Percentiles rank a stretch among this genome's conserved stretches.
Conservation (phyloP, 2,888 invertebrate genomes). For the Macaria liturata region DNA sequence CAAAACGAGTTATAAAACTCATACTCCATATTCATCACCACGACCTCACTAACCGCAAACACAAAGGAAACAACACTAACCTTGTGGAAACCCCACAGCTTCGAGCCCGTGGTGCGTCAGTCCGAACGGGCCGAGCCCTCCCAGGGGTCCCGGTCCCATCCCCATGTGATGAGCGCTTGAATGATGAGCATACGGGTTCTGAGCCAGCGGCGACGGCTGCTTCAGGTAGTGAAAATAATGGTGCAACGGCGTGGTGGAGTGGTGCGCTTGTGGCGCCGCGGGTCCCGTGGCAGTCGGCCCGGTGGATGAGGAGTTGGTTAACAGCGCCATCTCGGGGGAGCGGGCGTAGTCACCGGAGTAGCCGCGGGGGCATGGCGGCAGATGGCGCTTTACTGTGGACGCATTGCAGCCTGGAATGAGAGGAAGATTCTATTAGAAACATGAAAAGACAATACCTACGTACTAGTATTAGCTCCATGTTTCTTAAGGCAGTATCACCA, state of each 20-base stretch:
- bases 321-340: constrained; percentile 66
- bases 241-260: constrained; percentile 80
- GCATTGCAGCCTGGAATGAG: too few species aligned
- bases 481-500: too few species aligned
- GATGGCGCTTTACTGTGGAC: constrained; percentile 30
- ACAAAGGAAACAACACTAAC: constrained; percentile 46
- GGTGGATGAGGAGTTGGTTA: constrained; percentile 71
- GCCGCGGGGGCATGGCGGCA: constrained; percentile 52
- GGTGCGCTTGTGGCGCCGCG: constrained; percentile 70
- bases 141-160: constrained; percentile 79
- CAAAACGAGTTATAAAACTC: too few species aligned
- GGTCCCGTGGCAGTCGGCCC: constrained; percentile 68
- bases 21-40: too few species aligned
- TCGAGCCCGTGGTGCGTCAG: constrained; percentile 74
- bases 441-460: too few species aligned
- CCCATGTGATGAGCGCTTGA: constrained; percentile 79
- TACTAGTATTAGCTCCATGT: too few species aligned
- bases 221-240: constrained; percentile 84
- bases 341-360: constrained; percentile 65
- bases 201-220: constrained; percentile 78
- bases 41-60: background rate
- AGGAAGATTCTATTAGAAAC: too few species aligned
- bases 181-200: constrained; percentile 76
- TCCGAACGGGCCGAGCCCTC: constrained; percentile 78
- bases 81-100: constrained; percentile 80